Base-by-base conservation (phyloP, 2,113 vertebrate genomes). In the Myodes glareolus region DNA sequence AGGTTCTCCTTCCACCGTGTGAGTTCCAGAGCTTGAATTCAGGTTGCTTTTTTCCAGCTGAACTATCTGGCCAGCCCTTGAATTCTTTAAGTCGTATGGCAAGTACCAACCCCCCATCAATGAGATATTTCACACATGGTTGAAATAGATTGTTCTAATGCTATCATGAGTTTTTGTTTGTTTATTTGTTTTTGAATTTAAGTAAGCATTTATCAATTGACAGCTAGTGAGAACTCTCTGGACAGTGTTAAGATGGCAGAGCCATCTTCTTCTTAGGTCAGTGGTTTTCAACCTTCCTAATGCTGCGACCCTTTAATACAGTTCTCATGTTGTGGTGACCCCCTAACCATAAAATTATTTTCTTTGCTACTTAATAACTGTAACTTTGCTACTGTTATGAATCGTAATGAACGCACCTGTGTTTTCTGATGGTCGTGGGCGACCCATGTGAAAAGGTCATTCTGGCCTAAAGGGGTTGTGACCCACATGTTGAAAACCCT, bases 191-290 rank as follows among this genome's bases (percentile, higher is more conserved):
- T 67, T 97, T 77, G 1, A 61, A 94, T 97, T 97, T 97, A 90
- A 94, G 90, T 89, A 97, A 42, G 45, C 93, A 82, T 91, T 95
- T 61, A 86, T 96, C 94, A 72, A 92, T 97, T 96, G 96, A 95
- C 33, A 97, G 58, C 77, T 91, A 86, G 88, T n/a, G 27, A 97
- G 63, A 84, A 97, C 86, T 97, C 67, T 91, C 92, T 94, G 90
- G 78, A 92, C 6, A 75, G 82, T 97, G 61, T 92, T 95, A 89
- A 96, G 55, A n/a, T 96, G 77, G 94, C 95, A 85, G 92, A 70
- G 21, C 63, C 14, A 50, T 96, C 94, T 92, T 42, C 36, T 72
- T n/a, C 70, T 73, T 73, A 39, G 70, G 19, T 9, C n/a, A 39
- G n/a, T 39, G 70, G 70, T 39, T 73, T 9, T 73, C 70, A 72